Evolutionary conservation across 2,113 vertebrate genomes (phyloP).

Genomic region (Cyphomyrus discorhynchus): DNA sequence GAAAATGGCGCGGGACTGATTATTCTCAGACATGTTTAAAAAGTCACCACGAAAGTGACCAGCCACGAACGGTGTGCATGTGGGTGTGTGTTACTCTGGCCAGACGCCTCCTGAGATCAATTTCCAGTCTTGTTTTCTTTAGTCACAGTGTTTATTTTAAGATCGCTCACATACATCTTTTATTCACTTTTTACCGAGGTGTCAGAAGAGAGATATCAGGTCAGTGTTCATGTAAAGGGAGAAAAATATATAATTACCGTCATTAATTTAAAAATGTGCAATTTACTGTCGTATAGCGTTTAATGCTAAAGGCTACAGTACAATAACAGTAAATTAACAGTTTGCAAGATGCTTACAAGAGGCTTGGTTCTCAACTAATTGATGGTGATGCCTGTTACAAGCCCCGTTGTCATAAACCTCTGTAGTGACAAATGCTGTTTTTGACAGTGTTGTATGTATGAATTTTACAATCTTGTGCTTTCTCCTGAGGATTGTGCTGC

Average conservation of each 20-base stretch:
- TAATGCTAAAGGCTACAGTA: constrained; percentile 31
- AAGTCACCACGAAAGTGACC: constrained; percentile 42
- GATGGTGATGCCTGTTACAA: constrained; percentile 46
- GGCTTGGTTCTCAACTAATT: constrained; percentile 39
- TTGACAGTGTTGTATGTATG: constrained; percentile 43
- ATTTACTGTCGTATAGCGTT: constrained; percentile 24
- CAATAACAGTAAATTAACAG: constrained; percentile 22
- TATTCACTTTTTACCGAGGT: constrained; percentile 23
- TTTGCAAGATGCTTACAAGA: constrained; percentile 31
- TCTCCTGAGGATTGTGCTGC: constrained; percentile 54
- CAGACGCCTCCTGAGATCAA: constrained; percentile 34
- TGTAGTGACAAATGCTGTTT: constrained; percentile 43
- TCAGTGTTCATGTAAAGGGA: constrained; percentile 26
- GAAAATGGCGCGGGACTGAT: constrained; percentile 30
- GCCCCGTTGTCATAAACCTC: constrained; percentile 21
- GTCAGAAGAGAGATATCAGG: constrained; percentile 26
- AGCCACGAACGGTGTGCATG: constrained; percentile 40
- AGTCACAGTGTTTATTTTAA: constrained; percentile 19
- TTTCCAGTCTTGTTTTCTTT: constrained; percentile 23
- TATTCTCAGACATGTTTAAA: constrained; percentile 41
- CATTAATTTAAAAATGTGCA: constrained; percentile 26
- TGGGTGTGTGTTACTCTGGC: constrained; percentile 39
- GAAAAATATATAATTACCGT: constrained; percentile 18
- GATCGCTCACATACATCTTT: constrained; percentile 11
- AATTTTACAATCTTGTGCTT: constrained; percentile 44